Conservation (phyloP, 2,797 vertebrate genomes). For the Microctenopoma stevenorrisi region DNA sequence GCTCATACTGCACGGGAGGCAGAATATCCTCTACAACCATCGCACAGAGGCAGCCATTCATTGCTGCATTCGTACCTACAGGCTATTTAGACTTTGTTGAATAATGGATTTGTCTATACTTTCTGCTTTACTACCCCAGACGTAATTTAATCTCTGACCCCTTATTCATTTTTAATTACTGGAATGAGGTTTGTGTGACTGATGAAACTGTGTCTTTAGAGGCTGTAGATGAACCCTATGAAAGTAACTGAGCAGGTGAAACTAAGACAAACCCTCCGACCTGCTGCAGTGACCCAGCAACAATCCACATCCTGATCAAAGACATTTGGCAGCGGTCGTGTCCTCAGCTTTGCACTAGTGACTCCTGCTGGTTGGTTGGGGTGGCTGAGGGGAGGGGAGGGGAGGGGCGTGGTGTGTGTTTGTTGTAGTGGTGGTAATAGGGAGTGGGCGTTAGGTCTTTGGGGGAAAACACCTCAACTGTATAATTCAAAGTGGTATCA, state of each 20-base stretch:
- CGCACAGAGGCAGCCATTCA: too few species aligned
- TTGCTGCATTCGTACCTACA: too few species aligned
- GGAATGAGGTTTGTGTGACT: neutral
- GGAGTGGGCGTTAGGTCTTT: neutral
- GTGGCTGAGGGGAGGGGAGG: too few species aligned
- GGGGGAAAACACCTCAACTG: too few species aligned
- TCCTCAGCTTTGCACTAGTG: neutral
- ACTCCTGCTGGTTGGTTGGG: neutral
- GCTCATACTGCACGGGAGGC: too few species aligned
- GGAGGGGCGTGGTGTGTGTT: too few species aligned
- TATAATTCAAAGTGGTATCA: neutral
- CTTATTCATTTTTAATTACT: too few species aligned
- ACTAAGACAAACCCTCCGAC: neutral
- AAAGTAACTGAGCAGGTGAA: neutral
- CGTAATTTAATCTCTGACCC: neutral
- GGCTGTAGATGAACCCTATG: neutral
- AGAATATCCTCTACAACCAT: too few species aligned
- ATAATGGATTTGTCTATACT: neutral
- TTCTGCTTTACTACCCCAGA: neutral
- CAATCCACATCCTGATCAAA: conserved; percentile 4
- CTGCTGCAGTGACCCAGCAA: neutral
- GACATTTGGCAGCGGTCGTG: neutral
- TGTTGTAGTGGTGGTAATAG: neutral
- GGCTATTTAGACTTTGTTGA: too few species aligned
- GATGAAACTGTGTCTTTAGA: neutral